Evolutionary conservation across 2,797 vertebrate species (phyloP), one percentile per base, ranked within the genome.

Genomic region (Odontamblyopus lacepedii): DNA sequence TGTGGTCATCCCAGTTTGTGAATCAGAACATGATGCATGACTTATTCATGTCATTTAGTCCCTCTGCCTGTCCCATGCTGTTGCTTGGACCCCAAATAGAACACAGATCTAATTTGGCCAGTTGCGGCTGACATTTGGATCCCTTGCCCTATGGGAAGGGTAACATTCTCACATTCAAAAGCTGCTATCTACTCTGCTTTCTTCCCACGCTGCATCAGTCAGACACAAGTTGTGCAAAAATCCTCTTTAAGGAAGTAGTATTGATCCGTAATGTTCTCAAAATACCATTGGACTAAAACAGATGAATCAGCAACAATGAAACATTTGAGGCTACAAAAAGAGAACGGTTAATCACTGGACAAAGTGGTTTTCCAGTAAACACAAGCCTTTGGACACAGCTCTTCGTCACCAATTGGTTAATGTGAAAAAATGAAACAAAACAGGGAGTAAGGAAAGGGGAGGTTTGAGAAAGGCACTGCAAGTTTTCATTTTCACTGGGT

Each of bases 101-200:
- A 71, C 74, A 75, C 32, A 32, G 62, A 70, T 83, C 75, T 85
- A 81, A 89, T 88, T 87, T 85, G 84, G 83, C 86, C 73, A 27
- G 44, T 55, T 23, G 59, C 62, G 72, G 81, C 76, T 91, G 85
- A 87, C 86, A 84, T 89, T 91, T 88, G 80, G 85, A 81, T 83
- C 65, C 6, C 35, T 3, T 56, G 81, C 63, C 87, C 81, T 71
- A 75, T 53, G 83, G 87, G 83, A 72, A 79, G 76, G 73, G 71
- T 68, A 81, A 73, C 61, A 4, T 76, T 75, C 71, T 72, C 3
- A 12, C 73, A 83, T 85, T 75, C 76, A 44, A 65, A 87, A 80
- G 79, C 77, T 29, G 80, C 72, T 38, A 27, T 79, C 82, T 80
- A 70, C 81, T 77, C 71, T 75, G 62, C 23, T 70, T 62, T 67